Base-by-base conservation (phyloP, 2,888 invertebrate genomes). In the Ophraella communa region DNA sequence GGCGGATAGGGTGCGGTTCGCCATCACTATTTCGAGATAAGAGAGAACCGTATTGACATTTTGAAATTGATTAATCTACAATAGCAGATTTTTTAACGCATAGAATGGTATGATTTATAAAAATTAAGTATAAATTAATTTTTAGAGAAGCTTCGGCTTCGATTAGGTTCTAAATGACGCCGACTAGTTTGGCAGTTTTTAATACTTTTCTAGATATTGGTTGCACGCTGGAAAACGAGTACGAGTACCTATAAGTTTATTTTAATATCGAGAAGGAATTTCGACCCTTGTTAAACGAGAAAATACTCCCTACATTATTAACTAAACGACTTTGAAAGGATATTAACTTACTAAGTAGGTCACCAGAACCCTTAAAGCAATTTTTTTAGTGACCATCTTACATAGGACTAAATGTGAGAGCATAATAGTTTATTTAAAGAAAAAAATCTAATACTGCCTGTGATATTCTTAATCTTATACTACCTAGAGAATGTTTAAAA, bases 151-250 rank as follows among this genome's bases (percentile, higher is more conserved):
- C 64, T 35, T 49, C 21, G 59, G 64, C 59, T 57, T 64, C 60
- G 20, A 39, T 35, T 60, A 56, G 56, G 23, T 24, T 52, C 35
- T 53, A 52, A 44, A 56, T 21, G 58, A 61, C 18, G 64, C 33
- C 56, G 51, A 59, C 60, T 54, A 30, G 17, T 55, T 60, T 56
- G 64, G 60, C 64, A 49, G 33, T 47, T 49, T 60, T 64, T 59
- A 44, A 60, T 39, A 64, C 49, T 64, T 64, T 64, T 64, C 60
- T 64, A 64, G 64, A 64, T 64, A 55, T 64, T 57, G 64, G 60
- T 60, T 54, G 39, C 59, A 51, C 55, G 55, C 24, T 55, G 39
- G 47, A 45, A 18, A 44, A n/a, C n/a, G n/a, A n/a, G n/a, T n/a
- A 21, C 52, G 27, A 20, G 51, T 57, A 53, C 42, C 47, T 35